Evolutionary conservation across 2,113 vertebrate species (phyloP), one percentile per base, ranked within the genome.

Genomic region (Elephas maximus): DNA sequence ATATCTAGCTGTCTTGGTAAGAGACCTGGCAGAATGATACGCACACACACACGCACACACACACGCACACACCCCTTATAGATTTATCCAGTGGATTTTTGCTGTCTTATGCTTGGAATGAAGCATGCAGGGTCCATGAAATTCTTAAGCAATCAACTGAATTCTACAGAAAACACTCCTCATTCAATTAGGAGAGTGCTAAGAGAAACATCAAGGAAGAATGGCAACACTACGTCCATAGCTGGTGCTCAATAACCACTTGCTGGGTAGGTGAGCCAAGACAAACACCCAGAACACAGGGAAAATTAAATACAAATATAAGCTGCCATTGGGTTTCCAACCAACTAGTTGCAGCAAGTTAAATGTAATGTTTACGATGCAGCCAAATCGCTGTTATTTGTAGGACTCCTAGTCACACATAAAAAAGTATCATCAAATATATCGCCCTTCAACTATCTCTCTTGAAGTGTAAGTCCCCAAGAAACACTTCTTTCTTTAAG

Each of bases 1-100:
- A 98, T 98, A 92, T 98, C 98, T 98, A 97, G 96, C 93, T 98
- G 93, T 97, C 98, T 97, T 88, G 95, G 95, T 98, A 94, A 98
- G 89, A 94, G 88, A 96, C 95, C 98, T 97, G 96, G 98, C 97
- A 98, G 97, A 98, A 98, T 92, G 91, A 89, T 90, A 81, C 17
- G 48, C 95, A 97, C 65, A 92, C 91, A 94, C 45, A 89, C 51
- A 84, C 20, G 65, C 23, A 74, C 21, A 30, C 41, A 91, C 67
- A 91, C n/a, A n/a, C n/a, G n/a, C n/a, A n/a, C n/a, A n/a, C 60
- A 77, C 15, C 0, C 95, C 94, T 67, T 91, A 48, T 77, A 93
- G 93, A 84, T 78, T 95, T 97, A 97, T 37, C 85, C 85, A 89
- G 91, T 95, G 98, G 88, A 89, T 96, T 98, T 98, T 93, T 97